Evolutionary conservation across 2,888 invertebrate genomes (phyloP).

Genomic region (Serrognathus titanus): DNA sequence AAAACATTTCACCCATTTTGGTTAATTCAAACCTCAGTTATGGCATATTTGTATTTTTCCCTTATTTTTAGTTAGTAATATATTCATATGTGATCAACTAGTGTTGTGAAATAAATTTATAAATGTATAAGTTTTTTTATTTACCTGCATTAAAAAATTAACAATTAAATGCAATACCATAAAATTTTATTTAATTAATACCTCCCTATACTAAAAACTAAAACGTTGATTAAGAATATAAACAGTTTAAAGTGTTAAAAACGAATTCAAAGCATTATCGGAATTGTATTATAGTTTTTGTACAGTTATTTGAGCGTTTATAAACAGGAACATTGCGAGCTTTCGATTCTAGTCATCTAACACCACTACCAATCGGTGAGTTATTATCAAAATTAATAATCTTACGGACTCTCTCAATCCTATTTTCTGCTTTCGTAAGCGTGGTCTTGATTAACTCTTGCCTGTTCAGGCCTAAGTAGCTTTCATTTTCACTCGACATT

Average conservation of each 20-base stretch:
- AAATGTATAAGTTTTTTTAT: no score
- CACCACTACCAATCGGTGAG: slow-evolving; percentile 14
- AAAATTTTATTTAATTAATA: no score
- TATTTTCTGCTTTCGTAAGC: slow-evolving; percentile 20
- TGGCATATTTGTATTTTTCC: no score
- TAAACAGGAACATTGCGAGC: neutral
- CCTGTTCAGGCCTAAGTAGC: slow-evolving; percentile 4
- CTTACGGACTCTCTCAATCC: slow-evolving; percentile 39
- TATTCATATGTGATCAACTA: no score
- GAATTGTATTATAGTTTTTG: neutral
- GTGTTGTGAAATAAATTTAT: no score
- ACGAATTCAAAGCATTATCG: neutral
- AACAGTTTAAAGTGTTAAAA: neutral
- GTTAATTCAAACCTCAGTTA: no score
- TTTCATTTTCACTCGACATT: slow-evolving; percentile 13
- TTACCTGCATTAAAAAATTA: no score
- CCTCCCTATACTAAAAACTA: no score
- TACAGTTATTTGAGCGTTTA: neutral
- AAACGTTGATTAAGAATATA: no score
- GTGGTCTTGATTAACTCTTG: slow-evolving; percentile 8
- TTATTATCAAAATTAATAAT: slow-evolving; percentile 44
- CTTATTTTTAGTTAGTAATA: no score
- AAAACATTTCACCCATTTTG: no score
- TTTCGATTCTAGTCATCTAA: slow-evolving; percentile 27
- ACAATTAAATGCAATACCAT: no score